Percentiles rank a stretch among this genome's conserved stretches.
Evolutionary conservation across 1,140 invertebrate genomes (phyloP).

Genomic region (Melitaea cinxia): DNA sequence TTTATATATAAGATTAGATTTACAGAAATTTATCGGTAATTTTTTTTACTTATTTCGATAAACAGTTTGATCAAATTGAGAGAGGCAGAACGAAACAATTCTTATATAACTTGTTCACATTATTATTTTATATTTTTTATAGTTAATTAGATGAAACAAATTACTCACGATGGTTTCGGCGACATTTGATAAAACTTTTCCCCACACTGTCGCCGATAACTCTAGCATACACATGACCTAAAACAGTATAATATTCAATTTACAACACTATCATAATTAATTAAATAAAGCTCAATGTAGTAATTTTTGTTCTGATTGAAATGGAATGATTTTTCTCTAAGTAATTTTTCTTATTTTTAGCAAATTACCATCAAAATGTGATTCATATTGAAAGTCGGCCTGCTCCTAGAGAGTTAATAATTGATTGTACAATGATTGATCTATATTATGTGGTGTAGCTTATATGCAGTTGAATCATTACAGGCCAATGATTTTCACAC

Average conservation of each 20-base stretch:
- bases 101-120: too few relatives aligned
- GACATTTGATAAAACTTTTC: conserved; percentile 10
- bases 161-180: conserved; percentile 14
- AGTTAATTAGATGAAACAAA: neutral
- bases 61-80: too few relatives aligned
- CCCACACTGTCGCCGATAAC: neutral
- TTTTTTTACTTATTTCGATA: neutral
- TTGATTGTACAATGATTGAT: conserved; percentile 42
- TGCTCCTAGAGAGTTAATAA: conserved; percentile 25
- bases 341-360: neutral
- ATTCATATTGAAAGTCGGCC: conserved; percentile 30
- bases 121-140: too few relatives aligned
- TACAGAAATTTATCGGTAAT: too few relatives aligned
- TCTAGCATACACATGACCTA: neutral
- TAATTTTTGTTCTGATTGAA: neutral
- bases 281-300: neutral
- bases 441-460: conserved; percentile 39
- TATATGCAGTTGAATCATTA: conserved; percentile 41
- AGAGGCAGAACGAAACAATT: too few relatives aligned
- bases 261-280: neutral
- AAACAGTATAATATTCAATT: neutral
- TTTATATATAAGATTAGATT: too few relatives aligned
- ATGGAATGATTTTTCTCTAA: neutral
- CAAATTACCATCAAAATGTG: conserved; percentile 26
- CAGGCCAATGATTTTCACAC: conserved; percentile 29